phyloP scores from a whole-genome alignment of 2,113 vertebrate genomes.

The Murina feae region DNA sequence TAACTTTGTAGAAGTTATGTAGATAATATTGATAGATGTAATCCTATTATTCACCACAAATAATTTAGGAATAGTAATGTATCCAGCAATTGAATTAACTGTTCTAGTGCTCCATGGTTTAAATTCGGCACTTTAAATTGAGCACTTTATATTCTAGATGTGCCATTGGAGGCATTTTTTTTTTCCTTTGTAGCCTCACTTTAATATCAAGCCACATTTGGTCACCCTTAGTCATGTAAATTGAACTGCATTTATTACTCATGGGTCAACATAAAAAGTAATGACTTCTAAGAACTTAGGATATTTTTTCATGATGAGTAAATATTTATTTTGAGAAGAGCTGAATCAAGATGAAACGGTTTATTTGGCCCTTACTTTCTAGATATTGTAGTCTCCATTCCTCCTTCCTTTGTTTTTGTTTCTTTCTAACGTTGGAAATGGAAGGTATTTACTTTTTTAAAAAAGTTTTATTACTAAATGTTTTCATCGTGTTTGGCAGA shows the following conservation, averaged over 20 bases:
- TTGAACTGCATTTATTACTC: not conserved
- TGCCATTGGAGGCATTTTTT: not conserved
- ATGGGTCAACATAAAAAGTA: not conserved
- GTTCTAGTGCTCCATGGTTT: not conserved
- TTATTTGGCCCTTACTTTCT: not conserved
- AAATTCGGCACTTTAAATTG: not conserved
- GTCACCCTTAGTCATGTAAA: not conserved
- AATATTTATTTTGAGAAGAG: not conserved
- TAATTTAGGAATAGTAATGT: not conserved
- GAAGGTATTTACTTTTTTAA: not conserved
- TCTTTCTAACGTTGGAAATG: not conserved
- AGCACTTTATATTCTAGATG: not conserved
- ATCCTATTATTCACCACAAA: not conserved
- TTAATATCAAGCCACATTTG: not conserved
- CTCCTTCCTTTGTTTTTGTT: not conserved
- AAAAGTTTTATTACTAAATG: not conserved
- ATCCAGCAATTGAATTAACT: not conserved
- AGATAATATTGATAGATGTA: not conserved
- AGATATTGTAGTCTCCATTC: not conserved
- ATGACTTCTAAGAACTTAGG: not conserved
- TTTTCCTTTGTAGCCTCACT: not conserved
- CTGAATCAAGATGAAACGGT: not conserved
- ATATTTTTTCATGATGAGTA: constrained; percentile 21
- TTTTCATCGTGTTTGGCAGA: not conserved
- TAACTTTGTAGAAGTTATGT: not conserved